Base-by-base conservation (phyloP, 2,797 vertebrate genomes). In the Fistularia commersonii region DNA sequence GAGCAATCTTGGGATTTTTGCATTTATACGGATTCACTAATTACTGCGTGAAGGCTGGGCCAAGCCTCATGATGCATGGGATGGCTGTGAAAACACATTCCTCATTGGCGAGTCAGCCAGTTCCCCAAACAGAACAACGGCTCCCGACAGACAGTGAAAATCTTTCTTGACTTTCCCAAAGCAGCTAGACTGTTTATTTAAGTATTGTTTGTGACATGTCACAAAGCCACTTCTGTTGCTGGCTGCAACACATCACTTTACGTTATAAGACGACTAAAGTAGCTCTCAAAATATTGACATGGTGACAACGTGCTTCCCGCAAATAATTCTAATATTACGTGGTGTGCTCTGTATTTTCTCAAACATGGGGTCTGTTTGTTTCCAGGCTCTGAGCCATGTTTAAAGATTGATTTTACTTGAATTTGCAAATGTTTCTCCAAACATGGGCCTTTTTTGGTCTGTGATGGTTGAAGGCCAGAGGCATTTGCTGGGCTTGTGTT, bases 61-160 rank as follows among this genome's bases (percentile, higher is more conserved):
- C 35, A 32, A 59, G 43, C 59, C 68, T 64, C 1, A 12, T 63
- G 49, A 70, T 67, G 51, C 61, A 51, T 31, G 39, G 32, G 57
- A 56, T 57, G 61, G 23, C 49, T 68, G 51, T 59, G 64, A 64
- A 69, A 74, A 66, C 1, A 31, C 54, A 69, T 77, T 69, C 60
- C 56, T 71, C 59, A 15, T 7, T 5, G 45, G 38, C 13, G 44
- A 48, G 23, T 23, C 23, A 47, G 45, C 8, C n/a, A 8, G 6
- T 13, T 14, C 11, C 23, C 23, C 23, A 23, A 61, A 56, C 35
- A 34, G 36, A 71, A 58, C 57, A 43, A 23, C 60, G 51, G 39
- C 38, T 53, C 66, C 32, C 32, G 39, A 55, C 48, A 60, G 54
- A 33, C 57, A 53, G 44, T 53, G 41, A 64, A 66, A 73, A 34